A percentile compares a stretch with the other conserved stretches of the same genome.
phyloP scores from a whole-genome alignment of 2,113 vertebrate species.

The Tetrao urogallus region DNA sequence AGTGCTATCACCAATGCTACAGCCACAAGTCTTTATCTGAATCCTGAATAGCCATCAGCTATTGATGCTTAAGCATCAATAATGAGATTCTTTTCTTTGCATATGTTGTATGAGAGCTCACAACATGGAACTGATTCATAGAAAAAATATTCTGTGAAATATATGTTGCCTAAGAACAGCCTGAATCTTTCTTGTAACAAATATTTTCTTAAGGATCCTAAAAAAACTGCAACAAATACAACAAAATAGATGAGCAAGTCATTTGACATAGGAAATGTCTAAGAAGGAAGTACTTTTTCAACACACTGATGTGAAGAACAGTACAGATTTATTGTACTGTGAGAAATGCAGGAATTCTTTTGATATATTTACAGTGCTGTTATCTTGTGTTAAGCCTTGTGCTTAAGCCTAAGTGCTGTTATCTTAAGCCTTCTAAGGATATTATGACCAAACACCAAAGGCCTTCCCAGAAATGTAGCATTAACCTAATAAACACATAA shows the following conservation, averaged over 20 bases:
- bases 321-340: not conserved
- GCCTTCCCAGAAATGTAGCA: conserved; percentile 37
- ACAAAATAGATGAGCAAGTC: not conserved
- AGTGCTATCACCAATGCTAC: not conserved
- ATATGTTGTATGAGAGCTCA: not conserved
- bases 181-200: not conserved
- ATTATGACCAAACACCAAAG: conserved; percentile 59
- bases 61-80: not conserved
- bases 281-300: not conserved
- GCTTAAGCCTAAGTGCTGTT: too few species aligned
- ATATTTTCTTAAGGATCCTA: conserved; percentile 12
- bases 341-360: not conserved
- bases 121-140: not conserved
- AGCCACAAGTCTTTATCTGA: not conserved
- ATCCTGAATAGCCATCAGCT: not conserved
- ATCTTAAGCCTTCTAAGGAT: conserved; percentile 35
- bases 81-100: not conserved
- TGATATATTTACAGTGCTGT: not conserved
- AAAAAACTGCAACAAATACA: not conserved
- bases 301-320: not conserved
- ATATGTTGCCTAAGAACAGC: not conserved
- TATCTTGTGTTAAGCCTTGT: conserved; percentile 30
- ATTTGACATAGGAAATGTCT: not conserved
- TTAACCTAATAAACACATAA: conserved; percentile 54
- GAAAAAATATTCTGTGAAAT: not conserved